Base-by-base conservation (phyloP, 2,888 invertebrate species). In the Parnassius orleans region DNA sequence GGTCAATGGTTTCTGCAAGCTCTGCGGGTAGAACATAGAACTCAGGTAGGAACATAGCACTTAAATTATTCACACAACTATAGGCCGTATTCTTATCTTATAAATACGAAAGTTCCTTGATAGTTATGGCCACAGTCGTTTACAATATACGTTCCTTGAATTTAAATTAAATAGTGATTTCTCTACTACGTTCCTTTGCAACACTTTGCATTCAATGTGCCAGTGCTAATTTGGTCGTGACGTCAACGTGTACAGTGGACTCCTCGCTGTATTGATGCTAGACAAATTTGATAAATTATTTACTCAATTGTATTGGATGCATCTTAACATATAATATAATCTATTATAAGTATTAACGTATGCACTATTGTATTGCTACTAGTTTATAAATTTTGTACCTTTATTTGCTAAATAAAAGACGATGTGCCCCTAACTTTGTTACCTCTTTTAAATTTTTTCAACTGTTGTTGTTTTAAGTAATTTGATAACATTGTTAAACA, bases 1-100 rank as follows among this genome's bases (percentile, higher is more conserved):
- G 81, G 83, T 80, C 83, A 83, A 79, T 79, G 81, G 65, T 75
- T 74, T 66, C 67, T 65, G 61, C 66, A 61, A 67, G 51, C 59
- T 14, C 52, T 55, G 59, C 46, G 33, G 41, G 53, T 57, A 57
- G 48, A 51, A 43, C 56, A 53, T 61, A 53, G 10, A 11, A 33
- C 10, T 47, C 15, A 43, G 33, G 44, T 50, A 43, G 24, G 44
- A 19, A 43, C 46, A 52, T 19, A 47, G 11, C 5, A 43, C n/a
- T 1, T 19, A 53, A 55, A 61, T 61, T 9, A 12, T 48, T 53
- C 44, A 33, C 11, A 48, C 53, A 50, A 54, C 43, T 44, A 54
- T 62, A 59, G 2, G 44, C 55, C 42, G 43, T 63, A 63, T 59
- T 10, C 19, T 19, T 2, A 52, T 57, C 1, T 10, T 1, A 47